These are phyloP conservation scores for Druon quercuslanigerum DNA, from an alignment of 1,140 invertebrate species.

Conservation along the genomic window DNA sequence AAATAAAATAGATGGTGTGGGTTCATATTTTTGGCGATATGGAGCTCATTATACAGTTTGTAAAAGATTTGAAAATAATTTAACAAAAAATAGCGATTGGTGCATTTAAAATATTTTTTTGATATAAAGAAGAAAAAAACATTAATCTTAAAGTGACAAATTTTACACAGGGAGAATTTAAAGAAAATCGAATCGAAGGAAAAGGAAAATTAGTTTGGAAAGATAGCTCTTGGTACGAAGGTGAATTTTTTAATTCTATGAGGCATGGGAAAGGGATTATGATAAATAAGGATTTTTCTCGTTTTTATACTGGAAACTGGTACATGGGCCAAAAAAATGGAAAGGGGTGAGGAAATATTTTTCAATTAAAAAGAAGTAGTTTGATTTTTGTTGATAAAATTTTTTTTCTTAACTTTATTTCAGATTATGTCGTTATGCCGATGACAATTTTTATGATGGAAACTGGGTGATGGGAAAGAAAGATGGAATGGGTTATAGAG, in stretches of 20 bases:
- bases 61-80: no score
- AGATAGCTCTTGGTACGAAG: constrained; percentile 76
- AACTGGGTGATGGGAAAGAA: constrained; percentile 71
- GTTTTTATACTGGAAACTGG: constrained; percentile 76
- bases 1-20: constrained; percentile 76
- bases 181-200: constrained; percentile 61
- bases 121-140: no score
- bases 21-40: constrained; percentile 45
- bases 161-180: constrained; percentile 49
- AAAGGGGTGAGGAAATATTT: constrained; percentile 51
- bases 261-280: constrained; percentile 77
- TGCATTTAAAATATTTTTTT: no score
- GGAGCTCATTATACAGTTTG: no score
- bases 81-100: no score
- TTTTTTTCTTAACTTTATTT: constrained; percentile 8
- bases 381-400: neutral
- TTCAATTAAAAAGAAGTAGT: neutral
- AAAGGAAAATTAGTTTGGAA: constrained; percentile 35
- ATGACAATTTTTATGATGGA: constrained; percentile 66
- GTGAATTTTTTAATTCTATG: constrained; percentile 75
- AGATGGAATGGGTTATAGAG: constrained; percentile 73
- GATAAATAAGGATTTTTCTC: constrained; percentile 72
- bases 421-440: constrained; percentile 50
- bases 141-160: no score
- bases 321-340: constrained; percentile 73